Conservation (phyloP, 64 coral and sea anemone species). For the Hydrozoanthus tunicans region DNA sequence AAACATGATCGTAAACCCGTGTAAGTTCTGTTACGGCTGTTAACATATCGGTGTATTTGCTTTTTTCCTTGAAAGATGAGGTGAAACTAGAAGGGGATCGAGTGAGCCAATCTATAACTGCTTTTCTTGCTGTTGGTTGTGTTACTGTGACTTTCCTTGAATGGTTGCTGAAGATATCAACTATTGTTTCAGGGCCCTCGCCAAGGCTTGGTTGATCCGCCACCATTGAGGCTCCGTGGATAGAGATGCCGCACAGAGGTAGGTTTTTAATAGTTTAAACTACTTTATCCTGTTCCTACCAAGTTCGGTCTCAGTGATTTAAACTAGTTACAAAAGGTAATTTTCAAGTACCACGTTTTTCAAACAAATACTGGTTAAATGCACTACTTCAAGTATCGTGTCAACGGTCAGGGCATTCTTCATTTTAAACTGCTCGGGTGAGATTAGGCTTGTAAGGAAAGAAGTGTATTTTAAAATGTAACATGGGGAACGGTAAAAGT, state of each 20-base stretch:
- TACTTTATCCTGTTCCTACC: neutral
- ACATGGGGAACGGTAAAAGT: too few species aligned
- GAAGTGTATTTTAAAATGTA: too few species aligned
- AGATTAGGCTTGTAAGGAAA: too few species aligned
- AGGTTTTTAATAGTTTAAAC: neutral
- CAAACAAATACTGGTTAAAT: too few species aligned
- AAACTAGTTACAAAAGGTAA: neutral
- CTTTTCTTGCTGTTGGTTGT: neutral
- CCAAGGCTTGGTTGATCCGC: constrained; percentile 60
- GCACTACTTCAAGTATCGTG: too few species aligned
- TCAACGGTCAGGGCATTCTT: too few species aligned
- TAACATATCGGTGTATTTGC: too few species aligned
- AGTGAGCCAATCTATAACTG: neutral
- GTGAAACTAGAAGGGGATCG: too few species aligned
- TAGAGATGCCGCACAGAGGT: constrained; percentile 61
- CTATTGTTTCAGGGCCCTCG: constrained; percentile 39
- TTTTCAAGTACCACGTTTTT: too few species aligned
- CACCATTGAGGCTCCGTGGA: constrained; percentile 57
- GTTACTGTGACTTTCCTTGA: neutral
- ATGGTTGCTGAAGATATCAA: neutral
- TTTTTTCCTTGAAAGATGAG: too few species aligned
- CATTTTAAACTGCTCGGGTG: too few species aligned
- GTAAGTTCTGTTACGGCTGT: neutral
- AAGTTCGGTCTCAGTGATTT: neutral
- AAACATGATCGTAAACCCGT: neutral